phyloP scores from a whole-genome alignment of 2,797 vertebrate species.

The Microctenopoma steveboyesi region DNA sequence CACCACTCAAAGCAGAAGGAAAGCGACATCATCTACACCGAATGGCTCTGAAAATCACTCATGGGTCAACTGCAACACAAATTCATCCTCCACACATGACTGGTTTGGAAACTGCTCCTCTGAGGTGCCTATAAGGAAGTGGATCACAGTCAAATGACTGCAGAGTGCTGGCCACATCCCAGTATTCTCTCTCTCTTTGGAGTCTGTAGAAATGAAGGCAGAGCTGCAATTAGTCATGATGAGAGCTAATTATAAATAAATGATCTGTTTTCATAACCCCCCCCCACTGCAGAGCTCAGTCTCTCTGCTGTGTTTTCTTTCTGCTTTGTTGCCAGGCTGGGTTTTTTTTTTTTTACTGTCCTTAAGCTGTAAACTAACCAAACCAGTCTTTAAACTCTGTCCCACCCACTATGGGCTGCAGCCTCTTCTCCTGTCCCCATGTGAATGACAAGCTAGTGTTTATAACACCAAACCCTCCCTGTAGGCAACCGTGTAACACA shows the following conservation, averaged over 20 bases:
- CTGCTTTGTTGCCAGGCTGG: constrained; percentile 41
- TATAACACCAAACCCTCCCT: constrained; percentile 56
- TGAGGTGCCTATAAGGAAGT: constrained; percentile 23
- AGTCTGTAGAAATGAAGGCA: constrained; percentile 7
- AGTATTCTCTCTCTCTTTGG: background rate
- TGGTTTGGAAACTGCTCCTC: constrained; percentile 18
- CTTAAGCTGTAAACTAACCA: constrained; percentile 61
- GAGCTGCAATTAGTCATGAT: constrained; percentile 36
- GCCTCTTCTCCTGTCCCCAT: constrained; percentile 58
- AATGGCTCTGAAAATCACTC: constrained; percentile 4
- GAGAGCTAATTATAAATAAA: constrained; percentile 39
- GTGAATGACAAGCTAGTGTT: constrained; percentile 66
- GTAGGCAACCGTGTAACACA: constrained; percentile 41
- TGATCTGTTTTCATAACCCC: constrained; percentile 20
- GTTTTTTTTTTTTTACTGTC: constrained; percentile 58
- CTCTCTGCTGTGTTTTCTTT: constrained; percentile 30
- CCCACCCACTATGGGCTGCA: constrained; percentile 61
- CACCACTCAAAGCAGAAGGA: constrained; percentile 10
- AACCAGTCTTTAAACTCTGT: constrained; percentile 74
- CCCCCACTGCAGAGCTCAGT: constrained; percentile 11
- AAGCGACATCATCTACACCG: constrained; percentile 23
- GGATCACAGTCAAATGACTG: constrained; percentile 29
- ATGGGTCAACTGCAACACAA: constrained; percentile 21
- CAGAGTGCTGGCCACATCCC: background rate
- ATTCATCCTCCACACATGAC: constrained; percentile 27